phyloP scores from a whole-genome alignment of 2,797 vertebrate genomes.

The Lacerta bilineata region DNA sequence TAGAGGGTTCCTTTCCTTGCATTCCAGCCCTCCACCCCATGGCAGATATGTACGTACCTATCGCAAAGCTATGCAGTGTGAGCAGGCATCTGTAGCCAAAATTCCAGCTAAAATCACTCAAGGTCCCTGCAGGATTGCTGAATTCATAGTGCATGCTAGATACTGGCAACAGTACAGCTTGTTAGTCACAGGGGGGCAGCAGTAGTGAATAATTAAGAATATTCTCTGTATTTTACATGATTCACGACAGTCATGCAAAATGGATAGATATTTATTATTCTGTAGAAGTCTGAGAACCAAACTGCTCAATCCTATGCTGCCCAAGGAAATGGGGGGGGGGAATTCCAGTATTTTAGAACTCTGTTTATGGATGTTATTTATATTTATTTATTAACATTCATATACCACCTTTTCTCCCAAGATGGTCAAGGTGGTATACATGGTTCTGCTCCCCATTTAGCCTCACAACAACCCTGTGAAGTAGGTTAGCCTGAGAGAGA shows the following conservation, averaged over 20 bases:
- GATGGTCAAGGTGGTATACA: too few relatives aligned
- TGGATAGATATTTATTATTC: background rate
- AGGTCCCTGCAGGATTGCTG: background rate
- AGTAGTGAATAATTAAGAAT: background rate
- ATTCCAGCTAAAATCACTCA: background rate
- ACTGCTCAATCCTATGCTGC: background rate
- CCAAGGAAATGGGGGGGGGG: background rate
- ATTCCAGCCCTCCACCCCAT: background rate
- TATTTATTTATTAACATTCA: background rate
- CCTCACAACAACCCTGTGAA: too few relatives aligned
- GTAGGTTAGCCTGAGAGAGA: too few relatives aligned
- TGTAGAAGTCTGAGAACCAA: background rate
- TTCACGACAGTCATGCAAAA: rapidly evolving
- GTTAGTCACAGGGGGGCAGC: slow-evolving; percentile 54
- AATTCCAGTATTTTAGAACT: background rate
- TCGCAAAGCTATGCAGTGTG: background rate
- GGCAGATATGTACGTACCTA: background rate
- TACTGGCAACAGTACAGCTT: background rate
- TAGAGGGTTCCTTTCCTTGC: slow-evolving; percentile 20
- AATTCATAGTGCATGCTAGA: background rate
- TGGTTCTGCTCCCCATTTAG: too few relatives aligned
- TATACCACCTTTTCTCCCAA: background rate
- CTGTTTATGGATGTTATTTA: background rate
- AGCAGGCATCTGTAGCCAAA: background rate
- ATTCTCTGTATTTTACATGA: background rate